These are phyloP conservation scores for Parotocinclus haroldoi DNA, from an alignment of 2,797 vertebrate species.

Conservation along the genomic window DNA sequence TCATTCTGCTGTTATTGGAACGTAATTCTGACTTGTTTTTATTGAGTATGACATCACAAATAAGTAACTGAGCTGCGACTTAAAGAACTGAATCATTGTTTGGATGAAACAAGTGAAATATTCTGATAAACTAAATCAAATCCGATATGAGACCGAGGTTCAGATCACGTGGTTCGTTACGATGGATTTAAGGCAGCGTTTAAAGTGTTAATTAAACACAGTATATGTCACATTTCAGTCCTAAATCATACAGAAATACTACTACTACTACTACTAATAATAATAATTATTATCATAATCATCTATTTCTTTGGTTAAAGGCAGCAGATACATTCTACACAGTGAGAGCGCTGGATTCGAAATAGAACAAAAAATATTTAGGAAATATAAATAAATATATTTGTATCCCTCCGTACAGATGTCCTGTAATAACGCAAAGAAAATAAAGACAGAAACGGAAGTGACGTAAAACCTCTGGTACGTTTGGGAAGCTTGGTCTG, in stretches of 20 bases:
- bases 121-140: not conserved
- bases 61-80: no score
- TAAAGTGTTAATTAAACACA: conserved; percentile 31
- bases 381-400: not conserved
- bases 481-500: no score
- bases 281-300: conserved; percentile 35
- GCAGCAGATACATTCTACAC: conserved; percentile 52
- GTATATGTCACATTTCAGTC: conserved; percentile 17
- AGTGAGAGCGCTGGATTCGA: conserved; percentile 46
- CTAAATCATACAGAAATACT: conserved; percentile 3
- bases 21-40: no score
- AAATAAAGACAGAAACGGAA: no score
- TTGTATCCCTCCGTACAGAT: not conserved
- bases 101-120: conserved; percentile 29
- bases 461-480: no score
- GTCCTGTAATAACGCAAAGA: no score
- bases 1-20: no score
- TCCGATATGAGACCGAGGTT: conserved; percentile 15
- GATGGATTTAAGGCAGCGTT: conserved; percentile 53
- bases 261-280: no score
- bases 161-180: conserved; percentile 25
- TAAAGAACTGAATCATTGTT: not conserved
- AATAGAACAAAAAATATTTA: conserved; percentile 11
- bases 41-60: no score
- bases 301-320: conserved; percentile 57